A percentile compares a stretch with the other conserved stretches of the same genome.
These are phyloP conservation scores for Monomorium pharaonis DNA, from an alignment of 1,140 invertebrate species.

Conservation along the genomic window DNA sequence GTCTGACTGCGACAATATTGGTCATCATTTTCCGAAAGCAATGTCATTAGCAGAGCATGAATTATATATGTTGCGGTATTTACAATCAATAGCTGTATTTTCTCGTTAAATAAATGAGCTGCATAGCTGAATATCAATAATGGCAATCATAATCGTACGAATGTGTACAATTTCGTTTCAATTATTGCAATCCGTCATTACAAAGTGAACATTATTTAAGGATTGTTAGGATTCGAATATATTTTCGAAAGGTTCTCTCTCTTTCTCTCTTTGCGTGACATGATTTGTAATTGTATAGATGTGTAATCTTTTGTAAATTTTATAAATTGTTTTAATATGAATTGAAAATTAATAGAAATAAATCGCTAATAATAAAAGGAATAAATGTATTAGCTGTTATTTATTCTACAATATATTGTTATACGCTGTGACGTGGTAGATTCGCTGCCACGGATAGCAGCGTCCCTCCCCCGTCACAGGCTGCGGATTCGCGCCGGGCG, in stretches of 20 bases:
- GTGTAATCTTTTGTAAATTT: neutral
- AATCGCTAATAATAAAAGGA: neutral
- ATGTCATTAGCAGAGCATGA: slow-evolving; percentile 31
- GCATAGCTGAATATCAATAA: slow-evolving; percentile 13
- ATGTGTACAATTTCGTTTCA: slow-evolving; percentile 9
- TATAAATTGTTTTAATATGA: neutral
- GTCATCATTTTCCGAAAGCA: neutral
- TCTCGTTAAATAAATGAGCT: slow-evolving; percentile 44
- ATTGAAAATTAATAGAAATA: neutral
- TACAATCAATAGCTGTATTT: slow-evolving; percentile 21
- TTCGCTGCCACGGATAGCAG: no score
- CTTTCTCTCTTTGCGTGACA: neutral
- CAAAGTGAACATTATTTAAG: neutral
- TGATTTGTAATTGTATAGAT: neutral
- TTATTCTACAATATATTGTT: no score
- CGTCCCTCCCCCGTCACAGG: no score
- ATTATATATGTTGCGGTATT: slow-evolving; percentile 7
- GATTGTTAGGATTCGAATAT: no score
- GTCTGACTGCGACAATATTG: neutral
- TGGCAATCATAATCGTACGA: slow-evolving; percentile 3
- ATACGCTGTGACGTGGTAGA: no score
- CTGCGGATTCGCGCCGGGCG: no score
- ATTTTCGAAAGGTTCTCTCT: neutral
- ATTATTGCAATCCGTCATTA: slow-evolving; percentile 33
- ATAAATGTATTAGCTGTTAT: no score